Evolutionary conservation across 2,797 vertebrate species (phyloP).

Genomic region (Tenualosa ilisha): DNA sequence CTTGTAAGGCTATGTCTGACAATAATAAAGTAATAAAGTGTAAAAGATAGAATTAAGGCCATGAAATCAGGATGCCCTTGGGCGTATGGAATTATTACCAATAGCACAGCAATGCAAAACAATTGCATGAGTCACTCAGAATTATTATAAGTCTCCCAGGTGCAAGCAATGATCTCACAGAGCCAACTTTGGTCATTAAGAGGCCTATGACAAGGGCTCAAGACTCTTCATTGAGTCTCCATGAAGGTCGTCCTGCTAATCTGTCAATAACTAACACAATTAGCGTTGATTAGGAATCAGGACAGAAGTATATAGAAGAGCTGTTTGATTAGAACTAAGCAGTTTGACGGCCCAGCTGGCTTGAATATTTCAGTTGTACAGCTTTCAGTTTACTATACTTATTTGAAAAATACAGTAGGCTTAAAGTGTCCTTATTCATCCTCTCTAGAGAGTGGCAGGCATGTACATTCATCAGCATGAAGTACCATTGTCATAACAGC

Average conservation of each 20-base stretch:
- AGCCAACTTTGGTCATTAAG: neutral
- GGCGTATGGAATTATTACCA: neutral
- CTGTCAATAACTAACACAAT: neutral
- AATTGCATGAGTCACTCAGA: slow-evolving; percentile 10
- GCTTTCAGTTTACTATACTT: neutral
- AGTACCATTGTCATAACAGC: neutral
- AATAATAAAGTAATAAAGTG: neutral
- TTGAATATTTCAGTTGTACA: neutral
- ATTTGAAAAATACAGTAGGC: neutral
- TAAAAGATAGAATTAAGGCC: neutral
- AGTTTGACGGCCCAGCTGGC: neutral
- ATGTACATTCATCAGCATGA: no score
- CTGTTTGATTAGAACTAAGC: neutral
- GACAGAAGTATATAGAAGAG: neutral
- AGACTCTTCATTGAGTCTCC: neutral
- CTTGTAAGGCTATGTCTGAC: neutral
- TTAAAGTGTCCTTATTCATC: neutral
- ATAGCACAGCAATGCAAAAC: neutral
- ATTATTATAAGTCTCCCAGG: neutral
- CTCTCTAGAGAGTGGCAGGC: neutral
- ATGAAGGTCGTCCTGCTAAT: neutral
- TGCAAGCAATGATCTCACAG: neutral
- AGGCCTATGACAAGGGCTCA: neutral
- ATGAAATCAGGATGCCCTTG: neutral
- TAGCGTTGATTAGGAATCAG: neutral